Evolutionary conservation across 2,888 invertebrate species (phyloP).

Genomic region (Eristalis arbustorum): DNA sequence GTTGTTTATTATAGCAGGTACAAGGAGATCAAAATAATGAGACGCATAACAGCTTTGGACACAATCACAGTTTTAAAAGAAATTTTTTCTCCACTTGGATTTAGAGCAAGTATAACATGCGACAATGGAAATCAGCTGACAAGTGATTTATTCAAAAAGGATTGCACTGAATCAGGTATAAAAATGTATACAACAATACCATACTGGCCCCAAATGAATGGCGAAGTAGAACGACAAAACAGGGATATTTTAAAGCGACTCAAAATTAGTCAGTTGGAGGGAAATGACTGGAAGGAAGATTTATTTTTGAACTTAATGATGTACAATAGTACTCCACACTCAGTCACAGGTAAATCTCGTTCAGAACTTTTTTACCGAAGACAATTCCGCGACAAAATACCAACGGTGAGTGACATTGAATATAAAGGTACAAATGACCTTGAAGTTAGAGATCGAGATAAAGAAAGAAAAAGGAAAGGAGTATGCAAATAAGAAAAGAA

Average conservation of each 20-base stretch:
- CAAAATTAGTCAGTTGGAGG: constrained; percentile 55
- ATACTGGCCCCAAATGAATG: constrained; percentile 47
- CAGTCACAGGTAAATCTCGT: constrained; percentile 38
- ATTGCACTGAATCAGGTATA: constrained; percentile 59
- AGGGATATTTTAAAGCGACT: too few species aligned
- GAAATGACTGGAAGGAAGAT: constrained; percentile 16
- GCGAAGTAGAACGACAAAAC: constrained; percentile 54
- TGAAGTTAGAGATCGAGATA: constrained; percentile 29
- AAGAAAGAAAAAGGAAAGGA: constrained; percentile 38
- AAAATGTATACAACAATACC: constrained; percentile 26
- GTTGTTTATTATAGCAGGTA: constrained; percentile 58
- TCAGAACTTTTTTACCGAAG: constrained; percentile 42
- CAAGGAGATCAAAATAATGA: constrained; percentile 41
- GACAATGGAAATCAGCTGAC: constrained; percentile 68
- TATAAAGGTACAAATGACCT: constrained; percentile 27
- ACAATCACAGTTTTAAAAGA: constrained; percentile 44
- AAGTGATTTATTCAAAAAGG: constrained; percentile 62
- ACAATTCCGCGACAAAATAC: constrained; percentile 27
- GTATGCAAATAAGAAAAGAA: constrained; percentile 28
- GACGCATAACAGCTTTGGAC: constrained; percentile 28
- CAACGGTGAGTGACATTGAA: background rate
- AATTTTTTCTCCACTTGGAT: constrained; percentile 51
- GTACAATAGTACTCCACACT: constrained; percentile 51
- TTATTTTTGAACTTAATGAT: constrained; percentile 36
- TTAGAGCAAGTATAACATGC: constrained; percentile 60